Base-by-base conservation (phyloP, 2,113 vertebrate genomes). In the Micromys minutus region DNA sequence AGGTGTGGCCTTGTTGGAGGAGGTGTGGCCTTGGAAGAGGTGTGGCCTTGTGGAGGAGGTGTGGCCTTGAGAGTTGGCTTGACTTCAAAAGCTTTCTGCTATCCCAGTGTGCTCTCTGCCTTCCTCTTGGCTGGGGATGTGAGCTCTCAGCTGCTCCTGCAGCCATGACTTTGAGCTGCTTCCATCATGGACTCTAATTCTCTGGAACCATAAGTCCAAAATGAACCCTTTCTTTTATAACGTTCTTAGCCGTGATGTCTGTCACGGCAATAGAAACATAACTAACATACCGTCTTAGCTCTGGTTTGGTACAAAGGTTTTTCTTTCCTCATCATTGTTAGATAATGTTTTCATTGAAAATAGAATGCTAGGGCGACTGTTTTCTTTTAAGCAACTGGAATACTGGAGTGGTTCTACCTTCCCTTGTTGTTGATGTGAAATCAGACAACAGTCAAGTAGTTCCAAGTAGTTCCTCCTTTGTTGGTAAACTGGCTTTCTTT, bases 271-370 rank as follows among this genome's bases (percentile, higher is more conserved):
- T 42, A 83, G 13, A 39, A 42, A 57, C 1, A 7, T 59, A 39
- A 39, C 22, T 29, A 83, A 42, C 9, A 79, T 19, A 61, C 11
- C 1, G 63, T 95, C 67, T 74, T 71, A 13, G 90, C 59, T 91
- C 93, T 93, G 45, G 22, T 92, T 87, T 92, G 55, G 72, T 75
- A 52, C 67, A 89, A 90, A 71, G 81, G 63, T 59, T 65, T 91
- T 87, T 65, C 29, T 93, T 81, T 93, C 65, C 45, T 55, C 55
- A 24, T 69, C 83, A 26, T 67, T 91, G 80, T 93, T 81, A 69
- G 74, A 77, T 39, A 81, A 45, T 88, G 57, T 83, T 86, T 93
- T 93, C 61, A 79, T 21, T 67, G 74, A 26, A 45, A 16, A 17
- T 47, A 87, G 89, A 92, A 74, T 87, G 91, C 61, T 84, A 89